These are phyloP conservation scores for Stylophora pistillata DNA, from an alignment of 64 coral and sea anemone genomes.

Conservation along the genomic window DNA sequence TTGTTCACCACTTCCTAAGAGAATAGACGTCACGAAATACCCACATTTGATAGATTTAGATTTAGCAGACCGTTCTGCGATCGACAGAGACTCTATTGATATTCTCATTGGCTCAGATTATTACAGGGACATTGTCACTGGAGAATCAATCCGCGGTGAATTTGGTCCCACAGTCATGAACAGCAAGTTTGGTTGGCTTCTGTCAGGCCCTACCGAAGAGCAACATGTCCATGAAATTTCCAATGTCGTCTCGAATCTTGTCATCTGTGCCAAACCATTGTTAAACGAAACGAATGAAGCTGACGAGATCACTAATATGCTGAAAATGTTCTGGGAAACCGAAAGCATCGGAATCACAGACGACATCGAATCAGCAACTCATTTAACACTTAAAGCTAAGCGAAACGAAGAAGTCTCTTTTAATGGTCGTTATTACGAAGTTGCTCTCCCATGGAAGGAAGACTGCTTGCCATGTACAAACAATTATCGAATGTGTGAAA, in stretches of 20 bases:
- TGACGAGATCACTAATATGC: neutral
- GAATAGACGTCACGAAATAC: constrained; percentile 1
- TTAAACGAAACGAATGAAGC: neutral
- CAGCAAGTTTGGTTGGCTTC: constrained; percentile 41
- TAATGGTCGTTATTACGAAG: constrained; percentile 62
- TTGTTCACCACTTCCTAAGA: constrained; percentile 38
- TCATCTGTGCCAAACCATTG: neutral
- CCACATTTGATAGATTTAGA: constrained; percentile 42
- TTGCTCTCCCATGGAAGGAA: constrained; percentile 65
- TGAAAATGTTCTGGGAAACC: constrained; percentile 9
- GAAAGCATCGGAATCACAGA: constrained; percentile 19
- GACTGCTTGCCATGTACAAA: constrained; percentile 26
- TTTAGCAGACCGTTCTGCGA: neutral
- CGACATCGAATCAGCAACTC: too few species aligned
- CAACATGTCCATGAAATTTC: too few species aligned
- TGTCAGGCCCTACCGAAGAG: constrained; percentile 8
- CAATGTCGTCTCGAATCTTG: constrained; percentile 3
- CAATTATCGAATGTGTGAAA: too few species aligned
- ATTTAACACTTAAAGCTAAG: neutral
- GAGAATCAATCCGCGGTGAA: constrained; percentile 23
- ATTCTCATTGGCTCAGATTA: constrained; percentile 56
- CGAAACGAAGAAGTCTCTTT: constrained; percentile 28
- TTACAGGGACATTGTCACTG: too few species aligned
- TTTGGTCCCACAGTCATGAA: constrained; percentile 20
- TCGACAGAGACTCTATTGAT: constrained; percentile 8